These are phyloP conservation scores for Saccostrea glomerata DNA, from an alignment of 1,140 invertebrate genomes.

Conservation along the genomic window DNA sequence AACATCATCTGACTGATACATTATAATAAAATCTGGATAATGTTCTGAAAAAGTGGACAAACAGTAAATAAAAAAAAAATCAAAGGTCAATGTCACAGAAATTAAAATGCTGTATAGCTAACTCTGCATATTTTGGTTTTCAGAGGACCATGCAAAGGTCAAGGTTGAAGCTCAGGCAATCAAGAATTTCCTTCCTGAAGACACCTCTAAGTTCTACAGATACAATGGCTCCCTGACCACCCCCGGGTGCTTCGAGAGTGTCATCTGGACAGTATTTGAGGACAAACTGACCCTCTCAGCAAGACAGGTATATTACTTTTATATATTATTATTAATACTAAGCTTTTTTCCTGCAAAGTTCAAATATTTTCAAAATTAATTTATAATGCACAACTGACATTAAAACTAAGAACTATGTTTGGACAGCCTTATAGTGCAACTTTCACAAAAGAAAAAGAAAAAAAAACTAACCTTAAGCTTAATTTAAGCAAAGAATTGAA, in stretches of 20 bases:
- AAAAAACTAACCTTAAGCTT: too few species aligned
- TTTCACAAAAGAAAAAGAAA: too few species aligned
- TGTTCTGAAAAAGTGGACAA: too few species aligned
- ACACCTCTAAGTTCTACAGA: constrained; percentile 80
- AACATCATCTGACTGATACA: too few species aligned
- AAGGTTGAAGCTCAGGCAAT: constrained; percentile 65
- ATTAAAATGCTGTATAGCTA: too few species aligned
- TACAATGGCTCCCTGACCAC: constrained; percentile 89
- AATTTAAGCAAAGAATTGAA: too few species aligned
- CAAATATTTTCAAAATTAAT: neutral
- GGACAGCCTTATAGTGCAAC: too few species aligned
- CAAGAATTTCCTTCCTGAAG: constrained; percentile 66
- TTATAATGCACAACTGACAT: too few species aligned
- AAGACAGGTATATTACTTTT: constrained; percentile 81
- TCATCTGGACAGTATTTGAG: constrained; percentile 87
- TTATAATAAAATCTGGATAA: too few species aligned
- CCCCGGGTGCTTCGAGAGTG: constrained; percentile 86
- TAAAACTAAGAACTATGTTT: too few species aligned
- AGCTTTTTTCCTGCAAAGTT: neutral
- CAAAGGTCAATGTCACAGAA: too few species aligned
- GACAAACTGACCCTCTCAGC: constrained; percentile 84
- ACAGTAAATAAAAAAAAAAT: too few species aligned
- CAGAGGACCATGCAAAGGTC: constrained; percentile 62
- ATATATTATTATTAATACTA: neutral
- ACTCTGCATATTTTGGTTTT: neutral